Evolutionary conservation across 2,888 invertebrate genomes (phyloP).

Genomic region (Pristionchus japonicus): DNA sequence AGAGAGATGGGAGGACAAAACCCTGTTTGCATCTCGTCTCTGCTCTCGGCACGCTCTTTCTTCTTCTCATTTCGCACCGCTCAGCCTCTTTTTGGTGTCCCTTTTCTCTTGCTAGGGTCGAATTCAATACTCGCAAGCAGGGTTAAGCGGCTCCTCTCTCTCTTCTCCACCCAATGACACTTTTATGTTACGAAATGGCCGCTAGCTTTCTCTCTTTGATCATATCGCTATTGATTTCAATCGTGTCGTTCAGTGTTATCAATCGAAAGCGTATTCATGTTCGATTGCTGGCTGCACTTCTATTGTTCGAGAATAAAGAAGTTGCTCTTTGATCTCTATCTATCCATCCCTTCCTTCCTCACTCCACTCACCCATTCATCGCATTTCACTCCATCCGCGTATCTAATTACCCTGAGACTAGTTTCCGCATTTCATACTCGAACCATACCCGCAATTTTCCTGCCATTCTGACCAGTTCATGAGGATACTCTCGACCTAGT

Average conservation of each 20-base stretch:
- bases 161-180: background rate
- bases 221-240: background rate
- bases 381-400: background rate
- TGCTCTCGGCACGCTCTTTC: background rate
- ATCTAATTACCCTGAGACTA: background rate
- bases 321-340: background rate
- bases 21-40: conserved; percentile 27
- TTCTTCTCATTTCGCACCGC: conserved; percentile 27
- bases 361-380: background rate
- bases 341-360: too few relatives aligned
- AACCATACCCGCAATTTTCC: background rate
- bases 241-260: background rate
- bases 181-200: background rate
- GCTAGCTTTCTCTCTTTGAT: background rate
- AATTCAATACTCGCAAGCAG: conserved; percentile 36
- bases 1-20: conserved; percentile 9
- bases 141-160: conserved; percentile 37
- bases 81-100: conserved; percentile 40
- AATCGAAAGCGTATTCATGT: background rate
- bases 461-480: conserved; percentile 9
- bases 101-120: background rate
- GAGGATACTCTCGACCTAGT: background rate
- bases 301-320: too few relatives aligned
- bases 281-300: too few relatives aligned
- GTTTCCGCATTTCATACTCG: background rate